Conservation (phyloP, 2,113 vertebrate species). For the Sylvia atricapilla region DNA sequence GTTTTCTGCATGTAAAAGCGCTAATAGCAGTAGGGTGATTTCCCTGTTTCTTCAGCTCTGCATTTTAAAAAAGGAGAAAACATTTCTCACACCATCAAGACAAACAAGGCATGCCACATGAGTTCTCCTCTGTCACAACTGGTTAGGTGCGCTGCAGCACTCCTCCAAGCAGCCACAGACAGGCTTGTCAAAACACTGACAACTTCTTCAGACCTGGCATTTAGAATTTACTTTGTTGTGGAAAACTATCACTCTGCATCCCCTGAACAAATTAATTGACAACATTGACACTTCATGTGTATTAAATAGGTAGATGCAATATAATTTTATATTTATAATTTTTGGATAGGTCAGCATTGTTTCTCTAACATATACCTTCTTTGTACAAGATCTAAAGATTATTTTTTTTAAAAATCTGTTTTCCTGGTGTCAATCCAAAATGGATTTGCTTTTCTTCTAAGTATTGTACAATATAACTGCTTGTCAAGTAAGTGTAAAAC, state of each 20-base stretch:
- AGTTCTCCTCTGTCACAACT: neutral
- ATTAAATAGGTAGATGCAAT: neutral
- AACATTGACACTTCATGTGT: neutral
- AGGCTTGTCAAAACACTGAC: neutral
- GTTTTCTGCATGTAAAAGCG: neutral
- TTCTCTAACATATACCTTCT: neutral
- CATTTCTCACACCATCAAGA: neutral
- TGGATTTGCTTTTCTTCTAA: neutral
- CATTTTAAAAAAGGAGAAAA: constrained; percentile 22
- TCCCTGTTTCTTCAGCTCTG: neutral
- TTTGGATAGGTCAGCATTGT: neutral
- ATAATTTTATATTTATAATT: neutral
- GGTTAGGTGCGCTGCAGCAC: neutral
- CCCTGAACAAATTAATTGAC: neutral
- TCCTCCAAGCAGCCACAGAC: neutral
- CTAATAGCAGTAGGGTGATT: neutral
- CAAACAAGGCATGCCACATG: neutral
- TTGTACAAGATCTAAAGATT: neutral
- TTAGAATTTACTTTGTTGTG: neutral
- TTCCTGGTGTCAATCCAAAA: neutral
- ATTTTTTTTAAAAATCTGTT: neutral
- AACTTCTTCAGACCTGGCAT: neutral
- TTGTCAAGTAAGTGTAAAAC: neutral
- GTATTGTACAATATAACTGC: neutral
- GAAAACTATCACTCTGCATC: neutral